Conservation (phyloP, 2,797 vertebrate species). For the Miichthys miiuy region DNA sequence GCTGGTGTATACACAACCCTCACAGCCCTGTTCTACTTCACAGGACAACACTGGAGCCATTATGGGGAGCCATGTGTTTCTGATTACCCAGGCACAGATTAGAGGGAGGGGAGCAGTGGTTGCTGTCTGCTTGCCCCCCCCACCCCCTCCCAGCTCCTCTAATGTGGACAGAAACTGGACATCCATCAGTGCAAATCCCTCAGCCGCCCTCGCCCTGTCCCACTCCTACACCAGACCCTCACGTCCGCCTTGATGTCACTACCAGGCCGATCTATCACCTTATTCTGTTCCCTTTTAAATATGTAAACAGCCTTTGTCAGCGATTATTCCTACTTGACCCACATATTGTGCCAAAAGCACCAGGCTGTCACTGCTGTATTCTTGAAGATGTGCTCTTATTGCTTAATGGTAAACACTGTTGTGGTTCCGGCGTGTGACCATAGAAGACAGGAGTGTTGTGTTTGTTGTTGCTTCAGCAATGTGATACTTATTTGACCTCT, state of each 20-base stretch:
- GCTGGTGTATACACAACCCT: constrained; percentile 61
- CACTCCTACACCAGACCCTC: constrained; percentile 46
- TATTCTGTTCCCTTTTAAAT: constrained; percentile 15
- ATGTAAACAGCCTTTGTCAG: constrained; percentile 48
- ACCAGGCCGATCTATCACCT: constrained; percentile 12
- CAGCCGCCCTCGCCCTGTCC: constrained; percentile 22
- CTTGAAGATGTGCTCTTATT: constrained; percentile 21
- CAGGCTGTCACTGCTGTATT: constrained; percentile 34
- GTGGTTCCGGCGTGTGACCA: constrained; percentile 25
- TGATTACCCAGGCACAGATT: constrained; percentile 84
- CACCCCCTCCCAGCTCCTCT: constrained; percentile 45
- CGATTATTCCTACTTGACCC: constrained; percentile 44
- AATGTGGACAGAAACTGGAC: constrained; percentile 80
- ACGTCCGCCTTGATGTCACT: constrained; percentile 55
- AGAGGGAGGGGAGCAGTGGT: constrained; percentile 77
- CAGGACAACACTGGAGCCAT: constrained; percentile 79
- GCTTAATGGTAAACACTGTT: constrained; percentile 33
- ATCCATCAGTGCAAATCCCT: constrained; percentile 64
- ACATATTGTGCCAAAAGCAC: constrained; percentile 31
- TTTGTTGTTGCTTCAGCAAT: constrained; percentile 49
- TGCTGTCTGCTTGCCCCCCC: constrained; percentile 72
- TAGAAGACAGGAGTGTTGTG: constrained; percentile 33
- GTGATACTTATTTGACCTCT: constrained; percentile 43
- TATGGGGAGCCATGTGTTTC: constrained; percentile 84
- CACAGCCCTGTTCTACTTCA: constrained; percentile 60